phyloP scores from a whole-genome alignment of 2,113 vertebrate genomes.

The Poeciliopsis retropinna region DNA sequence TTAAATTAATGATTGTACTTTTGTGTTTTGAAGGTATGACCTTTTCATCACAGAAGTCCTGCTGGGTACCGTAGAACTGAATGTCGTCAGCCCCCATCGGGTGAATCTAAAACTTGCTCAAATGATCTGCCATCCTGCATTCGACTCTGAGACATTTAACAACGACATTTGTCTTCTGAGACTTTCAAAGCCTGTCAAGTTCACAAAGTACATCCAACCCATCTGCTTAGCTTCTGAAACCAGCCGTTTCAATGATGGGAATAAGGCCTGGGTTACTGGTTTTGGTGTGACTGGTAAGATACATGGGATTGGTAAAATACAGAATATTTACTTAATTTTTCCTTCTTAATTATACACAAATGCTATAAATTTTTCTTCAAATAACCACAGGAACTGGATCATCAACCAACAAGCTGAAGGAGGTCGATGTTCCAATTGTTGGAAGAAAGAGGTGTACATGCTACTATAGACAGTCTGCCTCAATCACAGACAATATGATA shows the following conservation, averaged over 20 bases:
- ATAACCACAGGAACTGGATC: neutral
- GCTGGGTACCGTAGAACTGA: constrained; percentile 37
- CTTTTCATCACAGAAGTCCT: neutral
- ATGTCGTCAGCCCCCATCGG: constrained; percentile 1
- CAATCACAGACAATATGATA: constrained; percentile 77
- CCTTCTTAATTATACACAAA: neutral
- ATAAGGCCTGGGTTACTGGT: constrained; percentile 65
- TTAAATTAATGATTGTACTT: neutral
- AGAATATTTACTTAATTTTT: too few species aligned
- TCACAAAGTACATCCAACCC: constrained; percentile 57
- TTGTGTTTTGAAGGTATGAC: accelerated
- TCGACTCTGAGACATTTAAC: constrained; percentile 12
- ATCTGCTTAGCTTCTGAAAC: constrained; percentile 76
- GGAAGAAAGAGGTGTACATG: constrained; percentile 57
- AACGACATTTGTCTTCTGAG: constrained; percentile 81
- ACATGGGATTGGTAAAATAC: too few species aligned
- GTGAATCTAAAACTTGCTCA: neutral
- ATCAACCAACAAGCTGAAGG: constrained; percentile 1
- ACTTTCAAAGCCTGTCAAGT: constrained; percentile 45
- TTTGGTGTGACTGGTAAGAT: neutral
- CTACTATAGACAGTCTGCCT: neutral
- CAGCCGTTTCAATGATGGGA: constrained; percentile 42
- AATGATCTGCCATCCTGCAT: constrained; percentile 53
- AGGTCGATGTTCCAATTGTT: constrained; percentile 55
- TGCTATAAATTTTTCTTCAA: neutral